Percentiles rank a stretch among this genome's conserved stretches.
Conservation (phyloP, 2,888 invertebrate species). For the Pherbina coryleti region DNA sequence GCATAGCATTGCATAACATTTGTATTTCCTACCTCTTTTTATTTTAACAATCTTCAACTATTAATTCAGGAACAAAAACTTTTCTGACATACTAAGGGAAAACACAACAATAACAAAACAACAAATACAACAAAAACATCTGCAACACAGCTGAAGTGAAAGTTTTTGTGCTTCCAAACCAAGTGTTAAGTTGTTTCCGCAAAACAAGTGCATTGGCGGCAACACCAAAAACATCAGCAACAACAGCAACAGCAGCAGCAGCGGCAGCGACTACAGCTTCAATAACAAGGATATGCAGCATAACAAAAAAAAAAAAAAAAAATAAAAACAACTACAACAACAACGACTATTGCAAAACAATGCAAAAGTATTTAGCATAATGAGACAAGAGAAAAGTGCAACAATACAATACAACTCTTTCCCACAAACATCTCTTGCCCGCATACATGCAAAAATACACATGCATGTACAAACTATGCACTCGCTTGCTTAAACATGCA, state of each 20-base stretch:
- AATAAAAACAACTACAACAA: constrained; percentile 45
- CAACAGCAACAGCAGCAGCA: constrained; percentile 21
- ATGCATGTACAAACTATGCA: background rate
- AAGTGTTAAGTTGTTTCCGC: constrained; percentile 37
- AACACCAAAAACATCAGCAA: constrained; percentile 30
- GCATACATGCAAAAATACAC: background rate
- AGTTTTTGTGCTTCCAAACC: constrained; percentile 18
- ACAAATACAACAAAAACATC: constrained; percentile 16
- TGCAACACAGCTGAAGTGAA: constrained; percentile 15
- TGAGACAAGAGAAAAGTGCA: constrained; percentile 61
- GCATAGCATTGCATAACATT: background rate
- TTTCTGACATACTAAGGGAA: background rate
- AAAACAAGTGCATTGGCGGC: constrained; percentile 29
- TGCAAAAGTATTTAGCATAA: constrained; percentile 66
- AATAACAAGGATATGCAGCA: constrained; percentile 49
- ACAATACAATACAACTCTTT: constrained; percentile 1
- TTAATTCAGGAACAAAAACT: background rate
- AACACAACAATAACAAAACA: background rate
- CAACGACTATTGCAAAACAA: constrained; percentile 62
- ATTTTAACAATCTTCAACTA: background rate
- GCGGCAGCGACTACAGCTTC: constrained; percentile 47
- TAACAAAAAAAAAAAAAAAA: constrained; percentile 33
- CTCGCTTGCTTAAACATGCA: background rate
- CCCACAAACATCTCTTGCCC: background rate
- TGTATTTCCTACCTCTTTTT: background rate